Conservation (phyloP, 2,888 invertebrate species). For the Argynnis bischoffii region DNA sequence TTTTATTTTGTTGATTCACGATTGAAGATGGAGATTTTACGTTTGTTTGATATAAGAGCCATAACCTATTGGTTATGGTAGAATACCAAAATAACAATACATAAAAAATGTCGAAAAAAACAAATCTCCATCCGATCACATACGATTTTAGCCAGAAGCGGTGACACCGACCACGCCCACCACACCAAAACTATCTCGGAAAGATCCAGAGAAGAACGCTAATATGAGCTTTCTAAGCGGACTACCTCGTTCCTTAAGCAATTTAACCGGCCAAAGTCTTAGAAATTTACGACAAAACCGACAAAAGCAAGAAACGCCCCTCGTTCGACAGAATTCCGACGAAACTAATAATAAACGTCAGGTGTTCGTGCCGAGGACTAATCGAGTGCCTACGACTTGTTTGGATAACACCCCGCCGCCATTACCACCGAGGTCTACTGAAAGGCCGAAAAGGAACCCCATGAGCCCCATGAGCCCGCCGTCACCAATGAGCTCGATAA, state of each 20-base stretch:
- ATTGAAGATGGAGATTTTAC: constrained; percentile 19
- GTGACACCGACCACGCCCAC: constrained; percentile 36
- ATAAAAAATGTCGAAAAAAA: neutral
- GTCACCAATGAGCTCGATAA: neutral
- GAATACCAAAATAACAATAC: neutral
- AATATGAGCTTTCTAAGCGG: constrained; percentile 71
- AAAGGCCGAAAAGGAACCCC: constrained; percentile 58
- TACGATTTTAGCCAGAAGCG: constrained; percentile 37
- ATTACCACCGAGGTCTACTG: constrained; percentile 60
- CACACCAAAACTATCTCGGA: constrained; percentile 40
- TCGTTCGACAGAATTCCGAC: constrained; percentile 63
- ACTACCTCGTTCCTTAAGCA: constrained; percentile 73
- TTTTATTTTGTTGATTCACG: constrained; percentile 1
- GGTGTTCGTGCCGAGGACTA: constrained; percentile 62
- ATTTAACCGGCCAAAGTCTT: constrained; percentile 74
- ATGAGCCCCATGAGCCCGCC: constrained; percentile 44
- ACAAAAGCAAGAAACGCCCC: constrained; percentile 58
- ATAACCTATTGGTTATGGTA: neutral
- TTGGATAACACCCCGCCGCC: constrained; percentile 70
- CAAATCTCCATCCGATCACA: constrained; percentile 11
- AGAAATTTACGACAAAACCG: constrained; percentile 63
- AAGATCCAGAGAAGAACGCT: constrained; percentile 41
- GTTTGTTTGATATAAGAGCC: neutral
- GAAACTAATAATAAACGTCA: constrained; percentile 53
- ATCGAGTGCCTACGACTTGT: constrained; percentile 72